Conservation (phyloP, 2,888 invertebrate genomes). For the Limnephilus marmoratus region DNA sequence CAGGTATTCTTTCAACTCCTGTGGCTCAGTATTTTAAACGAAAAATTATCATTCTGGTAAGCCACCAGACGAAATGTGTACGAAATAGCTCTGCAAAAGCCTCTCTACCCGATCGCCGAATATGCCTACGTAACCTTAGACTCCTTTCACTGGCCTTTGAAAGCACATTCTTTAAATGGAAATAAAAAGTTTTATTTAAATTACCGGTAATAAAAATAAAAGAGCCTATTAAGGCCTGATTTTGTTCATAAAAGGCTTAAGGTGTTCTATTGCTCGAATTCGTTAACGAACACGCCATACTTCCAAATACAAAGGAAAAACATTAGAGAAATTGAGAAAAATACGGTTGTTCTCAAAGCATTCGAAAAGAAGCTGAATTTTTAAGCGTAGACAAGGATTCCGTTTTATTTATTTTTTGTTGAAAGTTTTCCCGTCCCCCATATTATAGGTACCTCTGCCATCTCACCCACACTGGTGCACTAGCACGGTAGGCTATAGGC, state of each 20-base stretch:
- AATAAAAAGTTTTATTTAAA: conserved; percentile 50
- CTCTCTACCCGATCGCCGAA: neutral
- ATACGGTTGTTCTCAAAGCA: conserved; percentile 41
- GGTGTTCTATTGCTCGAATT: conserved; percentile 41
- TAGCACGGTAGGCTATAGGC: no score
- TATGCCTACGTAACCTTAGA: neutral
- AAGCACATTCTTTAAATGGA: conserved; percentile 26
- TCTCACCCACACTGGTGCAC: neutral
- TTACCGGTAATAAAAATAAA: conserved; percentile 38
- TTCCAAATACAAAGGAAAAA: conserved; percentile 44
- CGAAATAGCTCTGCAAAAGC: neutral
- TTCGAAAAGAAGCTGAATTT: conserved; percentile 46
- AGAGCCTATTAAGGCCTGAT: conserved; percentile 46
- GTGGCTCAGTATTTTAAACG: conserved; percentile 11
- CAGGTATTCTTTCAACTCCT: neutral
- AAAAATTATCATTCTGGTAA: conserved; percentile 12
- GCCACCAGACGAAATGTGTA: neutral
- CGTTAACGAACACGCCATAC: conserved; percentile 44
- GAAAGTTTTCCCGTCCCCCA: conserved; percentile 34
- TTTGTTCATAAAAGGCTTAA: conserved; percentile 50
- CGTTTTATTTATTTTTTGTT: conserved; percentile 46
- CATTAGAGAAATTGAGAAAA: conserved; percentile 48
- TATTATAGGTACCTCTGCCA: neutral
- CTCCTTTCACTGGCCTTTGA: neutral
- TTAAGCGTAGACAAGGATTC: conserved; percentile 47